phyloP scores from a whole-genome alignment of 2,888 invertebrate genomes.

The Hirtodrosophila trivittata region DNA sequence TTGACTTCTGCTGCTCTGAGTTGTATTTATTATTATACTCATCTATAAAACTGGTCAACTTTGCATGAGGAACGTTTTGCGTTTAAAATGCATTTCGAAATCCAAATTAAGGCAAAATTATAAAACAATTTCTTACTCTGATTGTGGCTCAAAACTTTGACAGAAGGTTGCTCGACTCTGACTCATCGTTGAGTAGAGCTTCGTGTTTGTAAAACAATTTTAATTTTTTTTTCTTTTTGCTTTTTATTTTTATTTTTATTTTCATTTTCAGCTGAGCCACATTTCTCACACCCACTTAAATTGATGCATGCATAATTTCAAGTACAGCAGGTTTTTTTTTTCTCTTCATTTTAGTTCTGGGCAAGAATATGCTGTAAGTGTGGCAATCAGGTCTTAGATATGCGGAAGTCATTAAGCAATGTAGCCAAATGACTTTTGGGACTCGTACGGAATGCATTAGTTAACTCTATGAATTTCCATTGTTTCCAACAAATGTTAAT shows the following conservation, averaged over 20 bases:
- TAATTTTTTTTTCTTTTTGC: too few species aligned
- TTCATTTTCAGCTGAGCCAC: background rate
- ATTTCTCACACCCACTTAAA: slow-evolving; percentile 36
- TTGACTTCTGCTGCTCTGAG: slow-evolving; percentile 35
- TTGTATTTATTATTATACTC: too few species aligned
- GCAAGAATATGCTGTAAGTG: slow-evolving; percentile 12
- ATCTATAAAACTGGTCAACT: too few species aligned
- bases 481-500: slow-evolving; percentile 5
- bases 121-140: too few species aligned
- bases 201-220: too few species aligned
- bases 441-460: slow-evolving; percentile 6
- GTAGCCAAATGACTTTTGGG: slow-evolving; percentile 32
- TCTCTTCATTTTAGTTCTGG: slow-evolving; percentile 1
- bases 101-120: too few species aligned
- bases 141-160: too few species aligned
- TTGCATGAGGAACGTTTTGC: too few species aligned
- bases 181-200: too few species aligned
- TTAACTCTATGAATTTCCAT: background rate
- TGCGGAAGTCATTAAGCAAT: slow-evolving; percentile 36
- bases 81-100: too few species aligned
- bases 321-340: slow-evolving; percentile 51
- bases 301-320: slow-evolving; percentile 59
- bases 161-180: too few species aligned
- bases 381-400: slow-evolving; percentile 8
- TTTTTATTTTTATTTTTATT: slow-evolving; percentile 1